Evolutionary conservation across 1,140 invertebrate species (phyloP).

Genomic region (Polypedilum vanderplanki): DNA sequence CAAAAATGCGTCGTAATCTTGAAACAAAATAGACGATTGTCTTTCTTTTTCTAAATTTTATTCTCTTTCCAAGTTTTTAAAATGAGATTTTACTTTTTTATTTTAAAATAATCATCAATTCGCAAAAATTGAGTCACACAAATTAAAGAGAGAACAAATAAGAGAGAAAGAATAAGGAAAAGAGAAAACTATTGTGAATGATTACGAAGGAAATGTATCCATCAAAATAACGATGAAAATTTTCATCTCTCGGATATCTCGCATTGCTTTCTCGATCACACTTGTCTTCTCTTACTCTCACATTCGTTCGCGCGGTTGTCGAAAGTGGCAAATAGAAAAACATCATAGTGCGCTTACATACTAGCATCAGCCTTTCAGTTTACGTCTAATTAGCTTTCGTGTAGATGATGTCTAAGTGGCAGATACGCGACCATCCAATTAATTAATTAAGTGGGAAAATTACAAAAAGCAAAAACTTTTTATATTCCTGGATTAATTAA

Average conservation of each 20-base stretch:
- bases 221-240: background rate
- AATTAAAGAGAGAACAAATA: background rate
- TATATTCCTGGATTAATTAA: constrained; percentile 22
- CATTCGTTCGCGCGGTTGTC: background rate
- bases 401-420: constrained; percentile 28
- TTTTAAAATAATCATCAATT: background rate
- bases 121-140: background rate
- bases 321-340: background rate
- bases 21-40: no score
- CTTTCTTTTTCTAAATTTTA: background rate
- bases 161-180: background rate
- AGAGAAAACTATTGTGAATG: no score
- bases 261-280: constrained; percentile 4
- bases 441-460: constrained; percentile 26
- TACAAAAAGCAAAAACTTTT: constrained; percentile 1
- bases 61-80: background rate
- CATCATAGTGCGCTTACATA: background rate
- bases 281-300: background rate
- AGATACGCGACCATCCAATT: constrained; percentile 26
- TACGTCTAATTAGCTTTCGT: constrained; percentile 26
- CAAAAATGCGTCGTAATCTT: no score
- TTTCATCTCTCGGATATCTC: background rate
- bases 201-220: no score
- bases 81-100: background rate
- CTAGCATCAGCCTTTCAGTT: background rate